Evolutionary conservation across 2,113 vertebrate genomes (phyloP).

Genomic region (Procavia capensis): DNA sequence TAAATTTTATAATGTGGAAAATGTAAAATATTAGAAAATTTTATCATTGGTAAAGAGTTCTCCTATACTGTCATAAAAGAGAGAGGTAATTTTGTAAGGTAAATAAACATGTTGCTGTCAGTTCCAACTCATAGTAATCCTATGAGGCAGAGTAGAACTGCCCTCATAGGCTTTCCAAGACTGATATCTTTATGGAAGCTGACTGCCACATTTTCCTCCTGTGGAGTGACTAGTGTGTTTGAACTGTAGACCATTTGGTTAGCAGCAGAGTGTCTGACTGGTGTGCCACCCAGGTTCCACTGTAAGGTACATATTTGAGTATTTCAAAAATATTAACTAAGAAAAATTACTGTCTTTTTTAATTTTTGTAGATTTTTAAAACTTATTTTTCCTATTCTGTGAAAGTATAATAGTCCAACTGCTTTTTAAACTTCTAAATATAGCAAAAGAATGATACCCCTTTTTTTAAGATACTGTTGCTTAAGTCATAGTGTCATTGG

Average conservation of each 20-base stretch:
- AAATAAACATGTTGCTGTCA: no score
- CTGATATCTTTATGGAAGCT: no score
- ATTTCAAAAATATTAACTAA: constrained; percentile 31
- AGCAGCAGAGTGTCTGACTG: no score
- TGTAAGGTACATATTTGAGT: neutral
- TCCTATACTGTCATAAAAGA: neutral
- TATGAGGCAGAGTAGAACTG: no score
- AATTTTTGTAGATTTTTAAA: neutral
- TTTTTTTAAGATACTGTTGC: neutral
- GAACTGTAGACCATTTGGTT: no score
- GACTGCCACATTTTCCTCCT: no score
- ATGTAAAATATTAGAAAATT: neutral
- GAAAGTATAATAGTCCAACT: neutral
- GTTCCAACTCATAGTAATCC: no score
- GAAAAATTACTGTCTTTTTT: neutral
- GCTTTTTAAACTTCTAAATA: constrained; percentile 27
- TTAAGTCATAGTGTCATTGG: constrained; percentile 27
- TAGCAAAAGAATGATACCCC: constrained; percentile 38
- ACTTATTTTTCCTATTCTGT: neutral
- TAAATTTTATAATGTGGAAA: neutral
- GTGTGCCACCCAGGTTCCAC: no score
- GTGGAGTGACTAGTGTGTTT: no score
- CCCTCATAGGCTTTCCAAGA: no score
- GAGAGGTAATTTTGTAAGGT: neutral
- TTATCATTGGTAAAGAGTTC: neutral